Base-by-base conservation (phyloP, 2,797 vertebrate genomes). In the Hypotaenidia philippensis region DNA sequence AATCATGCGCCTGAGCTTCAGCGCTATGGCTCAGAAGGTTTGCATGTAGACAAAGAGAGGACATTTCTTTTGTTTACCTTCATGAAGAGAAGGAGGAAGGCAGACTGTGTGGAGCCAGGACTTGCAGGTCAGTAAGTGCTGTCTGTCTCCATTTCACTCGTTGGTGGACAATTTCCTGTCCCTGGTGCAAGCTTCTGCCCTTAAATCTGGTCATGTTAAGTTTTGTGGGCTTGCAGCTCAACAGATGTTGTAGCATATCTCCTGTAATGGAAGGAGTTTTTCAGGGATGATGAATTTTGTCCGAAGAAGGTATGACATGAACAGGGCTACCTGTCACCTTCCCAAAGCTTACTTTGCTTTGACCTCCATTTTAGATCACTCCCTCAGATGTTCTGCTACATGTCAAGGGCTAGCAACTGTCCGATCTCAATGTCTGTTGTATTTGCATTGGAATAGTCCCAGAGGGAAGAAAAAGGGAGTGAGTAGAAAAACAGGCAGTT, bases 371-470 rank as follows among this genome's bases (percentile, higher is more conserved):
- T 68, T 38, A n/a, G 50, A 78, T 31, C 14, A 18, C 7, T 40
- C 10, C 4, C 3, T 6, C 69, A 31, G 13, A 31, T 78, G 5
- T 69, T n/a, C 41, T 81, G 13, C 36, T 53, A 11, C 4, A 23
- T 4, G 15, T 32, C 50, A 60, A 82, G 20, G 29, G 38, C 9
- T 9, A 50, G 26, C 1, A 2, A 29, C 21, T 78, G 17, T 20
- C 1, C 2, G 18, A 64, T 69, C 56, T 60, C 0, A 0, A 9
- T 65, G 32, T 45, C 57, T 41, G 15, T 29, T 38, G 7, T 40
- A n/a, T 75, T 90, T 81, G 9, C 18, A 47, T 2, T 59, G 22
- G 15, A 76, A 29, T 50, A 61, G 34, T 25, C 14, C 22, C n/a
- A 26, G 10, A 71, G 34, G 13, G 29, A 49, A 64, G 9, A 47